Conservation (phyloP, 35 echinoderm and acorn worm species). For the Patiria miniata region DNA sequence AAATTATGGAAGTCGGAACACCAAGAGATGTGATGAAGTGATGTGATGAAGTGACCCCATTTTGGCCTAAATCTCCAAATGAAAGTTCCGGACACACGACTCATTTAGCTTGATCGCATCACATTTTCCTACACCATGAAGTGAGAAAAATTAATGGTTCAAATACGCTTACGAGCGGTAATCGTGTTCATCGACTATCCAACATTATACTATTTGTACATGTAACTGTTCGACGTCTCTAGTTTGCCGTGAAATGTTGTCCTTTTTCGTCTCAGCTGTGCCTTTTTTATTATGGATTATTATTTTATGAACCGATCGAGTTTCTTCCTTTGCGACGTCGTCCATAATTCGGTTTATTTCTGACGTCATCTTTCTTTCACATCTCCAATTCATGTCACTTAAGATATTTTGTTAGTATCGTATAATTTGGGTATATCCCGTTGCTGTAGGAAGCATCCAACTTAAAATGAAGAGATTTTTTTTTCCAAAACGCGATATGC, state of each 20-base stretch:
- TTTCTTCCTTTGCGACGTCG: conserved; percentile 12
- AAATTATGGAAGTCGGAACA: too few relatives aligned
- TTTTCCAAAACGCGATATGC: too few relatives aligned
- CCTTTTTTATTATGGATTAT: not conserved
- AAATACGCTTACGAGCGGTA: not conserved
- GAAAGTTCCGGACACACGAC: too few relatives aligned
- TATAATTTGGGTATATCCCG: too few relatives aligned
- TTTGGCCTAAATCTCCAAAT: too few relatives aligned
- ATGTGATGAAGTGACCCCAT: too few relatives aligned
- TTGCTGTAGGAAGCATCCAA: not conserved
- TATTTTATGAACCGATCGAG: too few relatives aligned
- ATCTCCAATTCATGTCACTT: not conserved
- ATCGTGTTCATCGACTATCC: not conserved
- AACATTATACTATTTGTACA: not conserved
- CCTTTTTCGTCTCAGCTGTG: not conserved
- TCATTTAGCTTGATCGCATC: too few relatives aligned
- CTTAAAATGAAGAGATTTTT: not conserved
- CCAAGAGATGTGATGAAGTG: too few relatives aligned
- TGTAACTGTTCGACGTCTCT: not conserved
- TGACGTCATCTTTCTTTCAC: not conserved
- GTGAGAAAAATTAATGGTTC: too few relatives aligned
- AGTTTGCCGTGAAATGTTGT: not conserved
- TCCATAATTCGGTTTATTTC: not conserved
- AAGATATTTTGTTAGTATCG: too few relatives aligned
- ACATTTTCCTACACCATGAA: too few relatives aligned